Evolutionary conservation across 2,113 vertebrate genomes (phyloP).

Genomic region (Myocastor coypus): DNA sequence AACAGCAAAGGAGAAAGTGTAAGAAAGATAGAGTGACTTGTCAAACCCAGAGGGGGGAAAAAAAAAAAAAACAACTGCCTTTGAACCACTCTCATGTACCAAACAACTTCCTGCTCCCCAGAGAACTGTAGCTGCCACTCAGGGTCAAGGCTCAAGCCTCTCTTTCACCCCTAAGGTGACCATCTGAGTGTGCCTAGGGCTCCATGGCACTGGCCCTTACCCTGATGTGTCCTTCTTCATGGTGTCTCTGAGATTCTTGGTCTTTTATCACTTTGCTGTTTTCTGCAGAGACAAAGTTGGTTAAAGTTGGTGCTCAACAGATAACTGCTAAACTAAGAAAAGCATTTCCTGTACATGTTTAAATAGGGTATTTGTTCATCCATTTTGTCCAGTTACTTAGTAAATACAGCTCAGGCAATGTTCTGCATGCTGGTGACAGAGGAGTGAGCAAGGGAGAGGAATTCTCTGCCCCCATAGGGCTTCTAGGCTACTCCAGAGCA

Average conservation of each 20-base stretch:
- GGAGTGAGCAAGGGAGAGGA: not conserved
- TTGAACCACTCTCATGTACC: not conserved
- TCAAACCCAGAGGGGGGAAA: not conserved
- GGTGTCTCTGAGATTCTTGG: not conserved
- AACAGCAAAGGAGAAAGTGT: not conserved
- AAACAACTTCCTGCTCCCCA: not conserved
- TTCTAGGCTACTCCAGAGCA: not conserved
- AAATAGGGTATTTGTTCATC: not conserved
- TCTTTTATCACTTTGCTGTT: not conserved
- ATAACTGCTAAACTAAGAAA: constrained; percentile 12
- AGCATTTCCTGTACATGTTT: not conserved
- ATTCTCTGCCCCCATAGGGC: not conserved
- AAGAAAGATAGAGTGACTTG: not conserved
- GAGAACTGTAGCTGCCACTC: not conserved
- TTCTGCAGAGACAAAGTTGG: not conserved
- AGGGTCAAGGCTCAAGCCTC: too few relatives aligned
- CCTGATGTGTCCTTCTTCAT: not conserved
- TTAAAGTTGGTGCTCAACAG: not conserved
- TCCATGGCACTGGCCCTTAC: not conserved
- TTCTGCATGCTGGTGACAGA: not conserved
- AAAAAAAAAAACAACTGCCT: not conserved
- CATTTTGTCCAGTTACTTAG: not conserved
- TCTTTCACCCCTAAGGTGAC: not conserved
- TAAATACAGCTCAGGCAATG: not conserved
- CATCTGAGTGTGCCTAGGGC: not conserved